Base-by-base conservation (phyloP, 2,888 invertebrate genomes). In the Lycophotia porphyrea region DNA sequence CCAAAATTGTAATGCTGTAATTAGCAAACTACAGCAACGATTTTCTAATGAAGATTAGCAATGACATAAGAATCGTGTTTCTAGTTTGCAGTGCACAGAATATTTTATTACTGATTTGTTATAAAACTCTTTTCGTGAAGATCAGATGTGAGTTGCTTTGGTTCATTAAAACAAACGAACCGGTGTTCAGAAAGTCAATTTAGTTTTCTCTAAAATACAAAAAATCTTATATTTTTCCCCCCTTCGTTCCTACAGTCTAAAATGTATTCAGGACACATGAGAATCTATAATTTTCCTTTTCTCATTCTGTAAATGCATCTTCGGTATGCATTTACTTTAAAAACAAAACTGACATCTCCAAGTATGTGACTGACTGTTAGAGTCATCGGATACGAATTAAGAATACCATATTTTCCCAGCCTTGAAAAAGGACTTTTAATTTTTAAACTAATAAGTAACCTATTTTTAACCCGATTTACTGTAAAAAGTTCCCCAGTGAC, bases 401-500 rank as follows among this genome's bases (percentile, higher is more conserved):
- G 66, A 58, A 73, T 73, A 58, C 27, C 18, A 55, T 27, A 47
- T 39, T 60, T 18, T 63, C n/a, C 52, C 34, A 70, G 81, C 49
- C 36, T n/a, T 63, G 81, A 67, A 81, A 49, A 60, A 52, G 63
- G 5, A 47, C 31, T 31, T 60, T 31, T n/a, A 76, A 36, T 60
- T 27, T 66, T n/a, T 77, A 34, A 77, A 58, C 13, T 36, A 71
- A 58, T 55, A 60, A 47, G 5, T 76, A 69, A 77, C 55, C 63
- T 75, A 78, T 80, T 82, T 82, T 78, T 65, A 84, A 72, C 67
- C 44, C 34, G 36, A 75, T 63, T 70, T 60, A 75, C 82, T 87
- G 68, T 81, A 75, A 77, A 71, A 83, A 34, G 60, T 65, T 36
- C 52, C 79, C 71, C 74, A 75, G 21, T 49, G 70, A 65, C 63